phyloP scores from a whole-genome alignment of 2,888 invertebrate species.

The Onthophagus sagittarius region DNA sequence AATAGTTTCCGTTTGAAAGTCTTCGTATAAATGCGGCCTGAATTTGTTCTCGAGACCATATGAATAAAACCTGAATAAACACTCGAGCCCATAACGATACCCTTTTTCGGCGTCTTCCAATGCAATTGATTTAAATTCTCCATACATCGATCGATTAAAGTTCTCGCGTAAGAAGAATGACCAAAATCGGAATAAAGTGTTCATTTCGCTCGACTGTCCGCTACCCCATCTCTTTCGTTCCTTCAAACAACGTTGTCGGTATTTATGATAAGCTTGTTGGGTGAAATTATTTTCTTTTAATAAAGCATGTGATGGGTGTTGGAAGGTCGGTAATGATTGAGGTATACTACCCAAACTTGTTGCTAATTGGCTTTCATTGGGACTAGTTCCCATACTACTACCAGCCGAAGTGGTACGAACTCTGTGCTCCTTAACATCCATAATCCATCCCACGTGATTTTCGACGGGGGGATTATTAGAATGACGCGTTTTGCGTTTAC shows the following conservation, averaged over 20 bases:
- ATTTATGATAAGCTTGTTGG: slow-evolving; percentile 96
- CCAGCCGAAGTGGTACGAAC: slow-evolving; percentile 75
- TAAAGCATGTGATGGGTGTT: slow-evolving; percentile 93
- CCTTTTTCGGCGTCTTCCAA: slow-evolving; percentile 89
- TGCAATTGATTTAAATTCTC: slow-evolving; percentile 90
- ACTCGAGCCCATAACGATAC: slow-evolving; percentile 83
- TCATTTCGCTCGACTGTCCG: slow-evolving; percentile 98
- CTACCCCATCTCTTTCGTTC: slow-evolving; percentile 90
- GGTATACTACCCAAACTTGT: slow-evolving; percentile 60
- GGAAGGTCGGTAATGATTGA: slow-evolving; percentile 83
- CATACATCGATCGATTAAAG: slow-evolving; percentile 97
- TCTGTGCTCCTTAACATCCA: slow-evolving; percentile 84
- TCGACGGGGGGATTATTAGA: slow-evolving; percentile 91
- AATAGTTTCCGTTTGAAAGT: slow-evolving; percentile 80
- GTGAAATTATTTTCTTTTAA: slow-evolving; percentile 96
- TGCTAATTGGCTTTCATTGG: slow-evolving; percentile 60
- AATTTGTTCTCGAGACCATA: slow-evolving; percentile 97
- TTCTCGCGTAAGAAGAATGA: slow-evolving; percentile 98
- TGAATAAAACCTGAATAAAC: slow-evolving; percentile 93
- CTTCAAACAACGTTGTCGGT: slow-evolving; percentile 89
- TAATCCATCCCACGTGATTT: slow-evolving; percentile 96
- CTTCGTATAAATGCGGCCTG: slow-evolving; percentile 89
- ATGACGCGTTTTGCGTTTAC: slow-evolving; percentile 89
- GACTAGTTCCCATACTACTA: slow-evolving; percentile 76
- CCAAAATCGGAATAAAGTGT: slow-evolving; percentile 99